These are phyloP conservation scores for Linnaemya tessellans DNA, from an alignment of 2,888 invertebrate species.

Conservation along the genomic window DNA sequence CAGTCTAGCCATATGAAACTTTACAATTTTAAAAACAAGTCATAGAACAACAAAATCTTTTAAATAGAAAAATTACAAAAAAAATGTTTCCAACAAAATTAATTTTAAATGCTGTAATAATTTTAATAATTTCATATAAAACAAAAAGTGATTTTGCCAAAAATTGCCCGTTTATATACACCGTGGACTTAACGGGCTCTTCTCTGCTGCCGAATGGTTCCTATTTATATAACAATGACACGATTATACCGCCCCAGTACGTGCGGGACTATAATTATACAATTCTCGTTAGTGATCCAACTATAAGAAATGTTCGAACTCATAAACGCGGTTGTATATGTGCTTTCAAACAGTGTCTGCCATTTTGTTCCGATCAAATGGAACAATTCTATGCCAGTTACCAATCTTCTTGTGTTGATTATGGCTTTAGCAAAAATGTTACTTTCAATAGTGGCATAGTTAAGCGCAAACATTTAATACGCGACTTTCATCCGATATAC, in stretches of 20 bases:
- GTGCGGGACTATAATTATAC: slow-evolving; percentile 32
- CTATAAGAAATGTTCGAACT: neutral
- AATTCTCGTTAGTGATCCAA: neutral
- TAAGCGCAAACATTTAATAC: slow-evolving; percentile 35
- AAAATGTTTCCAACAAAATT: slow-evolving; percentile 14
- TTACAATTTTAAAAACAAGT: neutral
- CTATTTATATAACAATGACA: slow-evolving; percentile 49
- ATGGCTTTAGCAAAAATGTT: slow-evolving; percentile 35
- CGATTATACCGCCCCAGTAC: slow-evolving; percentile 32
- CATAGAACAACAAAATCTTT: neutral
- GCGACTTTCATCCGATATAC: slow-evolving; percentile 43
- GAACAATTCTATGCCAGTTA: slow-evolving; percentile 25
- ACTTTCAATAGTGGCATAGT: neutral
- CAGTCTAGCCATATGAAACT: neutral
- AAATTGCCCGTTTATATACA: slow-evolving; percentile 34
- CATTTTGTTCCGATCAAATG: slow-evolving; percentile 43
- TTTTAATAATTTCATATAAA: neutral
- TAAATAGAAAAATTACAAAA: neutral
- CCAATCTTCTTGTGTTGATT: slow-evolving; percentile 13
- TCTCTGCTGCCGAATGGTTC: slow-evolving; percentile 27
- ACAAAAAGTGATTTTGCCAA: neutral
- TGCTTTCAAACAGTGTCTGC: slow-evolving; percentile 41
- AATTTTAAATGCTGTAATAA: neutral
- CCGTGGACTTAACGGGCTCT: slow-evolving; percentile 32
- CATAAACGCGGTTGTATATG: slow-evolving; percentile 63